phyloP scores from a whole-genome alignment of 2,113 vertebrate species.

The Ailuropoda melanoleuca region DNA sequence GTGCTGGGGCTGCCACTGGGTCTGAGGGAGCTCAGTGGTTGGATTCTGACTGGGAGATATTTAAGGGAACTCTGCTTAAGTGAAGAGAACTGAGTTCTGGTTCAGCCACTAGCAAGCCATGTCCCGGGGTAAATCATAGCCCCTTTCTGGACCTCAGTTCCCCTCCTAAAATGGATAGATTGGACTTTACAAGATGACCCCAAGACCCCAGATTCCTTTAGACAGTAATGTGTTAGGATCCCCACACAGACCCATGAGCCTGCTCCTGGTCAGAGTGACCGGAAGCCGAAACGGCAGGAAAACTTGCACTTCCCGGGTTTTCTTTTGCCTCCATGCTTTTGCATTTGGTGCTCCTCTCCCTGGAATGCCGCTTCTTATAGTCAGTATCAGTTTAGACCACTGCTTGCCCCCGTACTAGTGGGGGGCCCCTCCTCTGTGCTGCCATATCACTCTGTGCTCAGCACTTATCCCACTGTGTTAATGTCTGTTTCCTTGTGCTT shows the following conservation, averaged over 20 bases:
- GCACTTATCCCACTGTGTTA: background rate
- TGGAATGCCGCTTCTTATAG: background rate
- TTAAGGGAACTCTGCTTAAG: background rate
- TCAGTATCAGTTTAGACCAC: background rate
- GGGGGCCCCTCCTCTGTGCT: background rate
- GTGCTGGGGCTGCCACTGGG: background rate
- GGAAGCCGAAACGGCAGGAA: background rate
- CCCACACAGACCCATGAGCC: background rate
- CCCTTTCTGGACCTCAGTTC: background rate
- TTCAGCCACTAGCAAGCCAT: background rate
- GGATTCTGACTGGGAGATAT: background rate
- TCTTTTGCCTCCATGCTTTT: background rate
- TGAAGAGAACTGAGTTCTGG: background rate
- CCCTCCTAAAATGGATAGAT: background rate
- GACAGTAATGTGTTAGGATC: background rate
- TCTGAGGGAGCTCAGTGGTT: background rate
- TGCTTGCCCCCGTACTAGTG: background rate
- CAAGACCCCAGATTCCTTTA: background rate
- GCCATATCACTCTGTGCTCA: background rate
- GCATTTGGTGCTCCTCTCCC: background rate
- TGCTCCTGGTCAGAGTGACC: background rate
- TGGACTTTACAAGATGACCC: background rate
- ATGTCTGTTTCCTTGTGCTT: slow-evolving; percentile 36
- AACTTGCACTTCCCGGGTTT: background rate
- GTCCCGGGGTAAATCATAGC: background rate